Percentiles rank a stretch among this genome's conserved stretches.
These are phyloP conservation scores for Phthorimaea operculella DNA, from an alignment of 1,140 invertebrate genomes.

Conservation along the genomic window DNA sequence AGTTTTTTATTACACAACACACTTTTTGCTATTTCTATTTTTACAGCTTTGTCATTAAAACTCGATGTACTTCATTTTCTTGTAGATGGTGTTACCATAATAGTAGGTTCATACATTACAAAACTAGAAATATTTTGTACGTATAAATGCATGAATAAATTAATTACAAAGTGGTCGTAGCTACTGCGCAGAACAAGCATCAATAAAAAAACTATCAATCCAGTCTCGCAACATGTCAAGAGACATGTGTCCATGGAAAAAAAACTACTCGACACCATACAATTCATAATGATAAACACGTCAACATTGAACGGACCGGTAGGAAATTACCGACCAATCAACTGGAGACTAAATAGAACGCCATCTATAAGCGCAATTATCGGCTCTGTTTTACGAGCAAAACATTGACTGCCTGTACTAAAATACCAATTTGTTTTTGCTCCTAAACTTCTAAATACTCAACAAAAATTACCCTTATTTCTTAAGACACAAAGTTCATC, in stretches of 20 bases:
- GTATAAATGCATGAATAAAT: no score
- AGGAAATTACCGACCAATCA: conserved; percentile 42
- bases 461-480: conserved; percentile 20
- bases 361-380: conserved; percentile 56
- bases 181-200: no score
- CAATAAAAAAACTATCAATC: not conserved
- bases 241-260: not conserved
- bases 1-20: no score
- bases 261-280: conserved; percentile 16
- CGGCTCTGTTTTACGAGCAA: conserved; percentile 52
- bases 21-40: no score
- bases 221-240: not conserved
- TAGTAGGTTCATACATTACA: no score
- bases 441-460: not conserved
- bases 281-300: conserved; percentile 61
- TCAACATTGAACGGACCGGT: conserved; percentile 32
- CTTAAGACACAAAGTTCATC: not conserved
- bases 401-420: conserved; percentile 37
- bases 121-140: no score
- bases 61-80: no score
- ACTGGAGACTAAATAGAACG: conserved; percentile 58
- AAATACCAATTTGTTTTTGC: not conserved
- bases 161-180: no score
- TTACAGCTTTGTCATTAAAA: no score
- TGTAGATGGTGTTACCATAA: no score